Conservation (phyloP, 2,888 invertebrate species). For the Enchytraeus crypticus region DNA sequence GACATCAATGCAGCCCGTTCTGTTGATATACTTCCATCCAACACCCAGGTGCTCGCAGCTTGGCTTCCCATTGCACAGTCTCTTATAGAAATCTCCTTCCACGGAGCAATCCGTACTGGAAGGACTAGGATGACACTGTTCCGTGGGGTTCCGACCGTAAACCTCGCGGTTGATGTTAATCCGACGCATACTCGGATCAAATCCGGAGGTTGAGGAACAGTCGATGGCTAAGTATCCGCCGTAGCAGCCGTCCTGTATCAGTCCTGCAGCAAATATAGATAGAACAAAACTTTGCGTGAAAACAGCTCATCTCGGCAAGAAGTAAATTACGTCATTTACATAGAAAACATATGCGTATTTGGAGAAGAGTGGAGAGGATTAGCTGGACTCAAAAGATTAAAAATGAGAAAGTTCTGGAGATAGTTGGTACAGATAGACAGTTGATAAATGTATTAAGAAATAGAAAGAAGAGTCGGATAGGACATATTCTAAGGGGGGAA, state of each 20-base stretch:
- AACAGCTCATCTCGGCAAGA: no score
- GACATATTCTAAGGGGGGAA: no score
- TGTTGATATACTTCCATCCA: slow-evolving; percentile 21
- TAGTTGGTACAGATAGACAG: no score
- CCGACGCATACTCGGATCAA: not conserved
- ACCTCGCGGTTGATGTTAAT: slow-evolving; percentile 14
- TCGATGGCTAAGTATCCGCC: slow-evolving; percentile 21
- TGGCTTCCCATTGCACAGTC: slow-evolving; percentile 18
- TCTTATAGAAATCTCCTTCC: slow-evolving; percentile 20
- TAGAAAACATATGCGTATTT: no score
- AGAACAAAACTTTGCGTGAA: no score
- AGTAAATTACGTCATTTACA: no score
- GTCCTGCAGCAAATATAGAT: no score
- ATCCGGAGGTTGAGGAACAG: slow-evolving; percentile 13
- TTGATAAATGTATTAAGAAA: no score
- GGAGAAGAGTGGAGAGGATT: no score
- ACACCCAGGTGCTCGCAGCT: slow-evolving; percentile 23
- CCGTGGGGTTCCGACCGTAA: slow-evolving; percentile 24
- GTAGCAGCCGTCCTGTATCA: slow-evolving; percentile 20
- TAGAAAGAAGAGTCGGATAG: no score
- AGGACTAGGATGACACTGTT: slow-evolving; percentile 19
- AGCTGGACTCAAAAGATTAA: no score
- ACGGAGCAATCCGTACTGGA: slow-evolving; percentile 20
- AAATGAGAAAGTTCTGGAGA: no score
- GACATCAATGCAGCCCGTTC: slow-evolving; percentile 19